Percentiles rank a stretch among this genome's conserved stretches.
Evolutionary conservation across 64 coral and sea anemone species (phyloP).

Genomic region (Stichodactyla mertensii): DNA sequence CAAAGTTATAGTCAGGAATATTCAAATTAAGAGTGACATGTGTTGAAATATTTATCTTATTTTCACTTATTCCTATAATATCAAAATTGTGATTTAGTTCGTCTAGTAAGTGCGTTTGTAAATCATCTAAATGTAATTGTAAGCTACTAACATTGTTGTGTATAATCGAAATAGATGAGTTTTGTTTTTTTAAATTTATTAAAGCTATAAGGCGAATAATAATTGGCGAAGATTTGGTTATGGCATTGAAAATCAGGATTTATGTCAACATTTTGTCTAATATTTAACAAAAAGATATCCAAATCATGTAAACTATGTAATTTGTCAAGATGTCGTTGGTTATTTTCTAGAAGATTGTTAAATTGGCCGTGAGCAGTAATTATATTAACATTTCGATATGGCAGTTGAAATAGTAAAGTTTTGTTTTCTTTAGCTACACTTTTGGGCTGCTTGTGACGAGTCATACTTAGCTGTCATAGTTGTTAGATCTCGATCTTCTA

Average conservation of each 20-base stretch:
- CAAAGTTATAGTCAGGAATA: too few species aligned
- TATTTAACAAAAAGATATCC: conserved; percentile 29
- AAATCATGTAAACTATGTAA: conserved; percentile 18
- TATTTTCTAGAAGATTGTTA: background rate
- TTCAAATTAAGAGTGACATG: too few species aligned
- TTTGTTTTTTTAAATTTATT: too few species aligned
- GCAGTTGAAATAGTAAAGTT: conserved; percentile 6
- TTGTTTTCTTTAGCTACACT: conserved; percentile 6
- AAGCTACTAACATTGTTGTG: too few species aligned
- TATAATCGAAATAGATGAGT: too few species aligned
- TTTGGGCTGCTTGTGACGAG: background rate
- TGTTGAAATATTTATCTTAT: too few species aligned
- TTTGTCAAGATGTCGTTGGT: background rate
- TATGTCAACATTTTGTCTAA: background rate
- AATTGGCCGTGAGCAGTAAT: background rate
- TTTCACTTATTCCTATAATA: too few species aligned
- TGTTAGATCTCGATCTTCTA: conserved; percentile 4
- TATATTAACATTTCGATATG: conserved; percentile 12
- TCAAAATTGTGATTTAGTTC: too few species aligned
- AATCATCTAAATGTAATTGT: too few species aligned
- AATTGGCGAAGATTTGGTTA: too few species aligned
- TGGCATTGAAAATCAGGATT: background rate
- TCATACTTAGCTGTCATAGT: conserved; percentile 3
- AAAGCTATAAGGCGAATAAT: too few species aligned
- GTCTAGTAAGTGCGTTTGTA: too few species aligned